Evolutionary conservation across 2,113 vertebrate species (phyloP).

Genomic region (Bolborhynchus lineola): DNA sequence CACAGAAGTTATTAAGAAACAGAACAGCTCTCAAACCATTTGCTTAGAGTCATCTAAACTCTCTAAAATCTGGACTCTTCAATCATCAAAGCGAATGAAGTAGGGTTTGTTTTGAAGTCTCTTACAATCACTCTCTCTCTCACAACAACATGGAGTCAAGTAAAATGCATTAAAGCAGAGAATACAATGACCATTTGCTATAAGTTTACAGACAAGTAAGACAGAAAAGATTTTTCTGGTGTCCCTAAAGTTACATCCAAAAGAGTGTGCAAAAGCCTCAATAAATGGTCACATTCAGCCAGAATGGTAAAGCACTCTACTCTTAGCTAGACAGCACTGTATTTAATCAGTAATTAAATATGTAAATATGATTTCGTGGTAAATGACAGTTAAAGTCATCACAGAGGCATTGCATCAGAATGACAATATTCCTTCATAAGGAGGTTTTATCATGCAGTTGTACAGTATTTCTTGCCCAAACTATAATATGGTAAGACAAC

Average conservation of each 20-base stretch:
- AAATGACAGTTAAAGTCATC: not conserved
- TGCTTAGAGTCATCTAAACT: not conserved
- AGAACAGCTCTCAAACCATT: not conserved
- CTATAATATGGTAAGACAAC: not conserved
- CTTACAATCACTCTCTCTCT: not conserved
- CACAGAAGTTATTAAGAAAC: not conserved
- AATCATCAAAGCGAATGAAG: not conserved
- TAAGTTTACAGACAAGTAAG: not conserved
- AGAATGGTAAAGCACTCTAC: not conserved
- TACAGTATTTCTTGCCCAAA: slow-evolving; percentile 20
- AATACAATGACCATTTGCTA: not conserved
- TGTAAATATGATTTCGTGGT: not conserved
- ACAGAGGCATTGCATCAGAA: not conserved
- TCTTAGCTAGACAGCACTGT: not conserved
- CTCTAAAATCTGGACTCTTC: not conserved
- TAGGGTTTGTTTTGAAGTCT: not conserved
- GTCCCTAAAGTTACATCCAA: not conserved
- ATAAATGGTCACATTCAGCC: not conserved
- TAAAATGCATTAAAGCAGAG: not conserved
- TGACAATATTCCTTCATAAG: not conserved
- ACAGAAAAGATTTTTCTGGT: not conserved
- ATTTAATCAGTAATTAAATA: not conserved
- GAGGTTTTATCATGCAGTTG: not conserved
- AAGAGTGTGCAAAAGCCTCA: not conserved
- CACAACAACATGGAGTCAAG: not conserved